Evolutionary conservation across 2,113 vertebrate species (phyloP).

Genomic region (Glaucidium brasilianum): DNA sequence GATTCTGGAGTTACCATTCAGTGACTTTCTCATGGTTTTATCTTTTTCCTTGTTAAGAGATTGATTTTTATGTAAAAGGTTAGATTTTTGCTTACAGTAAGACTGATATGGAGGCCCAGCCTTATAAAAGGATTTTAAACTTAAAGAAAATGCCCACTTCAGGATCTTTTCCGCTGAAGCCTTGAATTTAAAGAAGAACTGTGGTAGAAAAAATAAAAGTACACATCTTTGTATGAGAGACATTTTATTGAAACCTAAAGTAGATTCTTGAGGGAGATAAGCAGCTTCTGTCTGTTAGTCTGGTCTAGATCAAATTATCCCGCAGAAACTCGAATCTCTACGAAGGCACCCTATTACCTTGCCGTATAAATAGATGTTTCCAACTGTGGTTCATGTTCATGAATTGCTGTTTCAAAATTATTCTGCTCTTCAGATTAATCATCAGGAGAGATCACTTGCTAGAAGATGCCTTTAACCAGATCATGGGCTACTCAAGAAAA

Average conservation of each 20-base stretch:
- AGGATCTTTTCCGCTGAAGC: neutral
- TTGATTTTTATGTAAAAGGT: neutral
- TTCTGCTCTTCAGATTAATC: slow-evolving; percentile 82
- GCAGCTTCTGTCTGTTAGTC: too few species aligned
- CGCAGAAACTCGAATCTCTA: neutral
- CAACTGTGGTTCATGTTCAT: neutral
- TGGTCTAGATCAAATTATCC: neutral
- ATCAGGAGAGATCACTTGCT: slow-evolving; percentile 97
- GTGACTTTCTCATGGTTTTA: neutral
- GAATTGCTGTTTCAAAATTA: neutral
- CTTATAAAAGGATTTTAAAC: neutral
- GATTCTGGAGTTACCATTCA: neutral
- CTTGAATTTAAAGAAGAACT: neutral
- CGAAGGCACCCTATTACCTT: neutral
- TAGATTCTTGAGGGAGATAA: neutral
- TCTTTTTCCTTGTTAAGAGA: neutral
- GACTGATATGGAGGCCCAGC: neutral
- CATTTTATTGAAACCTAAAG: neutral
- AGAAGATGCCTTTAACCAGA: slow-evolving; percentile 98
- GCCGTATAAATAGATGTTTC: neutral
- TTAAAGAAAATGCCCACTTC: neutral
- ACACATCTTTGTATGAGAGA: neutral
- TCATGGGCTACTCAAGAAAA: slow-evolving; percentile 98
- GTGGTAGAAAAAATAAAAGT: neutral
- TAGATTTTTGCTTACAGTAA: neutral